Evolutionary conservation across 1,140 invertebrate genomes (phyloP).

Genomic region (Anthonomus grandis): DNA sequence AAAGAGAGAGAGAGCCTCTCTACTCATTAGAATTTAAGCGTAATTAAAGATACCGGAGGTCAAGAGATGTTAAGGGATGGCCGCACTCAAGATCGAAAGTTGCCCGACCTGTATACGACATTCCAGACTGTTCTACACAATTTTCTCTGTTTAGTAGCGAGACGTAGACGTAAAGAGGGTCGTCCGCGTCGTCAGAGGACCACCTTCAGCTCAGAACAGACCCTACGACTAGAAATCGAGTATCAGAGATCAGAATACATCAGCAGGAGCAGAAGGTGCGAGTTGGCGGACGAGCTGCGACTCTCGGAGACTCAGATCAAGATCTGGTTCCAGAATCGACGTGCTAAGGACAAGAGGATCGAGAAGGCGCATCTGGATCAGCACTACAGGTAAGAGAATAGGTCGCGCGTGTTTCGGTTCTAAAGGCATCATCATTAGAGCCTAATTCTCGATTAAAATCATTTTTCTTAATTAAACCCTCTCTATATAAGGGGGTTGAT

Average conservation of each 20-base stretch:
- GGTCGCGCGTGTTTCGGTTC: background rate
- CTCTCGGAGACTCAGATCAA: constrained; percentile 93
- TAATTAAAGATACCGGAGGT: too few relatives aligned
- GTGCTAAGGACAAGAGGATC: constrained; percentile 93
- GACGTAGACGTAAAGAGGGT: constrained; percentile 79
- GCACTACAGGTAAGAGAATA: constrained; percentile 74
- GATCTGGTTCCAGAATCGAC: constrained; percentile 95
- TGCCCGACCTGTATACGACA: too few relatives aligned
- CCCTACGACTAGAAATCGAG: constrained; percentile 83
- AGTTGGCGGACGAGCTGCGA: constrained; percentile 76
- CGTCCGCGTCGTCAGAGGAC: constrained; percentile 84
- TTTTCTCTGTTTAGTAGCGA: constrained; percentile 64
- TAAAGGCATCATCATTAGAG: background rate
- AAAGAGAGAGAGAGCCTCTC: too few relatives aligned
- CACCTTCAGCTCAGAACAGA: constrained; percentile 93
- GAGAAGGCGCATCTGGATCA: constrained; percentile 92
- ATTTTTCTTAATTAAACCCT: background rate
- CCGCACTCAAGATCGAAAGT: too few relatives aligned
- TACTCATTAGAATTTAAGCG: too few relatives aligned
- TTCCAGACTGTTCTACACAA: too few relatives aligned
- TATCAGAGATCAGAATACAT: constrained; percentile 90
- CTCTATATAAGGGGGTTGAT: background rate
- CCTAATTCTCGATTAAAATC: background rate
- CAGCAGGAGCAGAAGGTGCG: constrained; percentile 77
- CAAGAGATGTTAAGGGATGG: background rate